Base-by-base conservation (phyloP, 2,888 invertebrate genomes). In the Harpalus rubripes region DNA sequence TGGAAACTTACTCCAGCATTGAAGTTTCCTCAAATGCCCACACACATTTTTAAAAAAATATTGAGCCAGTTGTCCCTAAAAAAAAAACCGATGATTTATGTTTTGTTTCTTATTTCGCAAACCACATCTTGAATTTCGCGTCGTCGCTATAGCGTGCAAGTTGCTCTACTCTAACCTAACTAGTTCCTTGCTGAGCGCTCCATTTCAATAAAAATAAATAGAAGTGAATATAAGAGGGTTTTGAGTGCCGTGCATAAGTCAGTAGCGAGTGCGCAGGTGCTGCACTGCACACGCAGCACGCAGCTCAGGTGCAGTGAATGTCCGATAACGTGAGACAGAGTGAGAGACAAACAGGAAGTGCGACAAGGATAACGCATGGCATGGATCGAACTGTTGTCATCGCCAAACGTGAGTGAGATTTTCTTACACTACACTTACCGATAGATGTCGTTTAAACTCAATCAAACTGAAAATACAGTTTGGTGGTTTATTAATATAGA, bases 171-270 rank as follows among this genome's bases (percentile, higher is more conserved):
- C 22, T 26, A 78, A 74, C 72, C 22, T 26, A 78, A 74, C 72
- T 16, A 74, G 72, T 74, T 44, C 44, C 44, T 15, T 26, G 63
- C 63, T 63, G 63, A 26, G 63, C 32, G 72, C 44, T 74, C 72
- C 72, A 61, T 56, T 61, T 79, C 39, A 79, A 79, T 79, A 79
- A 79, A 79, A 79, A 59, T 79, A 79, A 79, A 79, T 79, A 61
- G 39, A 79, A 61, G 59, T 79, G 59, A 26, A 79, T 79, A 79
- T 79, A 79, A 79, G 79, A 79, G 26, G 59, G 79, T 79, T 74
- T 79, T 59, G 52, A 79, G 79, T 79, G 41, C 59, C 15, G 79
- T 61, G 79, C 79, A 59, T 79, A 79, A 79, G 79, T 79, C 79
- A 79, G 79, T 79, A 79, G 79, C 79, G 59, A 61, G 59, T 59